A percentile compares a stretch with the other conserved stretches of the same genome.
These are phyloP conservation scores for Dyspetes luteomarginatus DNA, from an alignment of 2,888 invertebrate genomes.

Conservation along the genomic window DNA sequence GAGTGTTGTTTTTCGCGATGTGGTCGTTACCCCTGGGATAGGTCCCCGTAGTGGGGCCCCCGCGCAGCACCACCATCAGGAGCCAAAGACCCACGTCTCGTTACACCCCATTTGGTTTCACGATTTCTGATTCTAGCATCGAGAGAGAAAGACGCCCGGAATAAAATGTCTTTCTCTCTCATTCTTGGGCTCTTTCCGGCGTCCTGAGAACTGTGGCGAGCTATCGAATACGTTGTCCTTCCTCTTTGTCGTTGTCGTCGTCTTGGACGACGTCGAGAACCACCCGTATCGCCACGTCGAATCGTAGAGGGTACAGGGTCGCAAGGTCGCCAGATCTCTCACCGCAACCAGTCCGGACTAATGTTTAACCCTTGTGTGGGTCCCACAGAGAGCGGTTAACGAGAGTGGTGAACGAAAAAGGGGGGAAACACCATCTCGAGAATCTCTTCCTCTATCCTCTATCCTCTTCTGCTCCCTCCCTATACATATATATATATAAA, in stretches of 20 bases:
- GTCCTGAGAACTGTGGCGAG: conserved; percentile 37
- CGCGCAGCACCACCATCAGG: neutral
- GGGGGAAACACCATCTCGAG: conserved; percentile 61
- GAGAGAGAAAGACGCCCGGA: neutral
- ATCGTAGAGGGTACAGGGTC: conserved; percentile 68
- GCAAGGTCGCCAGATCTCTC: conserved; percentile 71
- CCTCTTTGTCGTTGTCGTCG: conserved; percentile 6
- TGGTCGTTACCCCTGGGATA: conserved; percentile 17
- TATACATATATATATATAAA: neutral
- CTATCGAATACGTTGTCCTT: neutral
- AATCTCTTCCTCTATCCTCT: conserved; percentile 56
- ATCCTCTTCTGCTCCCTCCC: conserved; percentile 12
- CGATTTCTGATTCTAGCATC: conserved; percentile 63
- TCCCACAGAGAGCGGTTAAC: conserved; percentile 62
- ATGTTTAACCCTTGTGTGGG: conserved; percentile 66
- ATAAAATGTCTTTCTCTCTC: conserved; percentile 42
- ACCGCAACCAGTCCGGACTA: conserved; percentile 64
- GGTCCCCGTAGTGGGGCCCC: conserved; percentile 17
- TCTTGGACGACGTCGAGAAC: conserved; percentile 57
- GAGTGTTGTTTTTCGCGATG: conserved; percentile 49
- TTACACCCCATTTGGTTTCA: conserved; percentile 55
- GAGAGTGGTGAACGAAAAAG: conserved; percentile 56
- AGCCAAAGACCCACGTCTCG: conserved; percentile 33
- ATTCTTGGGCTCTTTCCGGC: conserved; percentile 15
- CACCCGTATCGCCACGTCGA: conserved; percentile 68